A percentile compares a stretch with the other conserved stretches of the same genome.
Conservation (phyloP, 2,888 invertebrate genomes). For the Periphyllus acericola region DNA sequence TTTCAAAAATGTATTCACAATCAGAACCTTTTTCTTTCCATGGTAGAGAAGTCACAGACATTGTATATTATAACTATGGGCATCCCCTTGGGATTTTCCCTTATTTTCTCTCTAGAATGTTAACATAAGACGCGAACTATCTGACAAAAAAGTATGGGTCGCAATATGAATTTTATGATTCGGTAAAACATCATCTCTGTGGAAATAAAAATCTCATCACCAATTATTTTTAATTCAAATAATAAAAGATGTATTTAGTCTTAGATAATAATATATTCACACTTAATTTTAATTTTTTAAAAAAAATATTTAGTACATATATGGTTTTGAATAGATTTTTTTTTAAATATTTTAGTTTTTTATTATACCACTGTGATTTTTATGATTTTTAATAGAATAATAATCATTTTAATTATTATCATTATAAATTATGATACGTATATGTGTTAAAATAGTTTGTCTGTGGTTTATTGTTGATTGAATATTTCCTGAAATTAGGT, state of each 20-base stretch:
- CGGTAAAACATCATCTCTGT: not conserved
- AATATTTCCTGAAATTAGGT: no score
- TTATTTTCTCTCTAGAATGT: not conserved
- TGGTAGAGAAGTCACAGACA: conserved; percentile 21
- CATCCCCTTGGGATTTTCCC: not conserved
- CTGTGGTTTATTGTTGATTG: no score
- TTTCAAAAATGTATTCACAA: not conserved
- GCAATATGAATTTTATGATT: not conserved
- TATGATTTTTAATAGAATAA: no score
- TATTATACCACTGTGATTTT: no score
- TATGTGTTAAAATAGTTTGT: no score
- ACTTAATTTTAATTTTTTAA: no score
- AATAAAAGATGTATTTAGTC: not conserved
- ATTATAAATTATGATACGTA: no score
- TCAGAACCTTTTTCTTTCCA: not conserved
- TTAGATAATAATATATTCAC: not conserved
- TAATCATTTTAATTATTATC: no score
- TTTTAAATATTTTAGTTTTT: no score
- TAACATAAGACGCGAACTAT: not conserved
- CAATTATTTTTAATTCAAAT: not conserved
- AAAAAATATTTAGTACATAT: no score
- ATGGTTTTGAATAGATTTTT: no score
- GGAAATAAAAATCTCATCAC: not conserved
- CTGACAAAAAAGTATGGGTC: not conserved
- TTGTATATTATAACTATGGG: not conserved